Conservation (phyloP, 2,888 invertebrate species). For the Brachyopa scutellaris region DNA sequence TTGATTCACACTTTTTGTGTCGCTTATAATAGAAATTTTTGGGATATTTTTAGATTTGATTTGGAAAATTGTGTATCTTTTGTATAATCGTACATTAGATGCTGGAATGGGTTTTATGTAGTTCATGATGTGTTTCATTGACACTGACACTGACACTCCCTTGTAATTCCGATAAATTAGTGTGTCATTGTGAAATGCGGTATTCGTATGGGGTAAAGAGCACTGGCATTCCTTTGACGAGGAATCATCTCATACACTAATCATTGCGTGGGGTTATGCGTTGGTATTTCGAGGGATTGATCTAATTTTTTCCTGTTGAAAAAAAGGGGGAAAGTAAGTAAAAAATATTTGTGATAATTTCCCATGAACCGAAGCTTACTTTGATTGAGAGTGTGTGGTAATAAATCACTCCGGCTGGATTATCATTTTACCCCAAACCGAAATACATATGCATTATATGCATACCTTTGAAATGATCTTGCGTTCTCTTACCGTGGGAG, state of each 20-base stretch:
- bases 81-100: background rate
- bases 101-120: background rate
- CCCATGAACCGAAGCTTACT: conserved; percentile 45
- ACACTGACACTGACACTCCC: conserved; percentile 10
- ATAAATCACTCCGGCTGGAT: background rate
- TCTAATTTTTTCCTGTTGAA: background rate
- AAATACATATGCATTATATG: too few species aligned
- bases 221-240: background rate
- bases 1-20: conserved; percentile 34
- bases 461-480: too few species aligned
- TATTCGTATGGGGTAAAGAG: conserved; percentile 20
- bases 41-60: conserved; percentile 18
- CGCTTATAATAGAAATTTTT: conserved; percentile 20
- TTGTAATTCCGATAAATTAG: conserved; percentile 41
- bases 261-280: conserved; percentile 38
- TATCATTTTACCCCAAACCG: background rate
- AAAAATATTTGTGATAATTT: conserved; percentile 18
- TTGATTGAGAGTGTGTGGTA: background rate
- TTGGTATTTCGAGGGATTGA: background rate
- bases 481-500: too few species aligned
- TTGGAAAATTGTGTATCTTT: background rate
- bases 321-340: conserved; percentile 1
- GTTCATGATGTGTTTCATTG: background rate
- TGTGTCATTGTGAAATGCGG: conserved; percentile 22
- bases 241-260: background rate